Evolutionary conservation across 2,888 invertebrate species (phyloP).

Genomic region (Sphinx pinastri): DNA sequence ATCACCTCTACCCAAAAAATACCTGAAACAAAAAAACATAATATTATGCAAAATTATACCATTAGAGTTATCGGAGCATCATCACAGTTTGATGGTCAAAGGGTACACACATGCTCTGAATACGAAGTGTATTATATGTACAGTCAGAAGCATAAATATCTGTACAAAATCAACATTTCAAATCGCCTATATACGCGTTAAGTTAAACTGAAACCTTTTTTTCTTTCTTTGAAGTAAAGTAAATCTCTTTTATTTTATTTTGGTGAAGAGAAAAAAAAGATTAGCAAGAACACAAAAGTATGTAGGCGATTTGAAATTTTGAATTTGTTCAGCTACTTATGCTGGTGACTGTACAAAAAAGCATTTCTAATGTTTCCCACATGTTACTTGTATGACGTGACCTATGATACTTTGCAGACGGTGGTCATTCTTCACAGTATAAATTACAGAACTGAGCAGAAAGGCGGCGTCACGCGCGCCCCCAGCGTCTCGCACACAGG

Average conservation of each 20-base stretch:
- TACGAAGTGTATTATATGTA: conserved; percentile 25
- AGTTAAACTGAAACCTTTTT: too few relatives aligned
- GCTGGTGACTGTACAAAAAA: too few relatives aligned
- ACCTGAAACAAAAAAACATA: conserved; percentile 15
- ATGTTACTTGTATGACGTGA: conserved; percentile 46
- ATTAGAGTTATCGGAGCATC: conserved; percentile 15
- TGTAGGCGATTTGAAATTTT: too few relatives aligned
- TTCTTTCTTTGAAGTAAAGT: too few relatives aligned
- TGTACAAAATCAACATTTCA: too few relatives aligned
- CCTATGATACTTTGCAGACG: conserved; percentile 50
- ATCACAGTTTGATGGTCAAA: conserved; percentile 18
- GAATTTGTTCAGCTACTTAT: too few relatives aligned
- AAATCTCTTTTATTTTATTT: too few relatives aligned
- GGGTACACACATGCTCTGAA: conserved; percentile 24
- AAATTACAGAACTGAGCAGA: conserved; percentile 58
- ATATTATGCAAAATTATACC: conserved; percentile 26
- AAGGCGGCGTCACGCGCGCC: conserved; percentile 59
- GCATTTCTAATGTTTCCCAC: conserved; percentile 33
- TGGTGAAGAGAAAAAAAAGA: too few relatives aligned
- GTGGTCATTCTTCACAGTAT: conserved; percentile 61
- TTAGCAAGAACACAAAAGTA: too few relatives aligned
- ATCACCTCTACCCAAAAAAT: background rate
- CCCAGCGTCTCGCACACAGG: conserved; percentile 54
- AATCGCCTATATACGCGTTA: too few relatives aligned
- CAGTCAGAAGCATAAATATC: too few relatives aligned